Evolutionary conservation across 2,888 invertebrate species (phyloP).

Genomic region (Diarsia rubi): DNA sequence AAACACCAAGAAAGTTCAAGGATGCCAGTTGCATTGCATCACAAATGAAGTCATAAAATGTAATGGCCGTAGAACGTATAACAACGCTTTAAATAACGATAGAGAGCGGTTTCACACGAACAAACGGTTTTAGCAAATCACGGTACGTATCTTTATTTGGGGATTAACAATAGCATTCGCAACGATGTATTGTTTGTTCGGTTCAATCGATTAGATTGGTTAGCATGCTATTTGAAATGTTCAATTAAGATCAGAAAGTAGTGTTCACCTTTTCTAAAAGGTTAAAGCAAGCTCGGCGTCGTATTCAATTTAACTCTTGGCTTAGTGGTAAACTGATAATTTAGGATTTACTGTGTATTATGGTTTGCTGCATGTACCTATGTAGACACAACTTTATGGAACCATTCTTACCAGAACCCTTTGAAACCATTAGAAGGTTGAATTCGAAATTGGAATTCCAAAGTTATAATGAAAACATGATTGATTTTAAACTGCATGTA

Average conservation of each 20-base stretch:
- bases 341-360: too few species aligned
- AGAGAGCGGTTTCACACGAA: constrained; percentile 52
- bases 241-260: constrained; percentile 46
- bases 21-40: constrained; percentile 79
- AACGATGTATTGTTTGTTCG: constrained; percentile 46
- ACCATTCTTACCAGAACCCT: background rate
- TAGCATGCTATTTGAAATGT: constrained; percentile 43
- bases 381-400: too few species aligned
- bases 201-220: constrained; percentile 44
- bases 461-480: constrained; percentile 11
- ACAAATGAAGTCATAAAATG: constrained; percentile 76
- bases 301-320: constrained; percentile 2
- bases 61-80: constrained; percentile 67
- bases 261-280: constrained; percentile 42
- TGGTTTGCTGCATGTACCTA: background rate
- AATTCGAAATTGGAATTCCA: background rate
- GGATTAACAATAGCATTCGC: constrained; percentile 47
- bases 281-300: constrained; percentile 7
- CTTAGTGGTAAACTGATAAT: background rate
- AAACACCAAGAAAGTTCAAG: constrained; percentile 79
- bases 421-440: background rate
- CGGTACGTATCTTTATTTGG: constrained; percentile 39
- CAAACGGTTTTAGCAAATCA: constrained; percentile 46
- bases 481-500: background rate
- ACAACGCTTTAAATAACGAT: constrained; percentile 52